Base-by-base conservation (phyloP, 2,113 vertebrate genomes). In the Mola mola region DNA sequence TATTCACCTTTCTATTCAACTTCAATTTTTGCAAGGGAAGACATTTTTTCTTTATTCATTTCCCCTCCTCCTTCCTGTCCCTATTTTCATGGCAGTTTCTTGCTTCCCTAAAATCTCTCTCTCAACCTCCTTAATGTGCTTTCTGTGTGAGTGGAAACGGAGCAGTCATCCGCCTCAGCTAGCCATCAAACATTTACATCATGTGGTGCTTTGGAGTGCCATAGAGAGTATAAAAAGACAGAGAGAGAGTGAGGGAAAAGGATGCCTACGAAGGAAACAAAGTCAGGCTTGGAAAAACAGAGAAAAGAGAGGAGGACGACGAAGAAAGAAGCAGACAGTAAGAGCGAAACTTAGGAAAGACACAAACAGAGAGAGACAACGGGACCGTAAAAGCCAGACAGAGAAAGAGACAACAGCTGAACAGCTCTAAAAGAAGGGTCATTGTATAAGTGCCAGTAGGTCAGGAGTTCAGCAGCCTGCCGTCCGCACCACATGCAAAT, bases 121-220 rank as follows among this genome's bases (percentile, higher is more conserved):
- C 40, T 41, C 40, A 19, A 52, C 62, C 22, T 70, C 56, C 56
- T 66, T 63, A 72, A 79, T 83, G 73, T 76, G 64, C 57, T 66
- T 84, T 77, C 64, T 69, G 70, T 78, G 67, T 20, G 41, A 66
- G 70, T 69, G 47, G 70, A 69, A 73, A 78, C 51, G 22, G 51
- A 65, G 59, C 19, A 13, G 59, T 66, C 47, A 48, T 44, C 57
- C 6, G 42, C 59, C 61, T 50, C 41, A 13, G 75, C 66, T 29
- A 4, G 44, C 78, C 69, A 88, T 88, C 84, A 88, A 87, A 88
- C 78, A 82, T 84, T 84, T 79, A 82, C 76, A 67, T 78, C 50
- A 44, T 51, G 74, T 59, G 72, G 62, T 29, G 47, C 56, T 62
- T 37, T 64, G 49, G 58, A 72, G 60, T n/a, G 53, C 38, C 51